Conservation (phyloP, 2,113 vertebrate genomes). For the Centropus bengalensis region DNA sequence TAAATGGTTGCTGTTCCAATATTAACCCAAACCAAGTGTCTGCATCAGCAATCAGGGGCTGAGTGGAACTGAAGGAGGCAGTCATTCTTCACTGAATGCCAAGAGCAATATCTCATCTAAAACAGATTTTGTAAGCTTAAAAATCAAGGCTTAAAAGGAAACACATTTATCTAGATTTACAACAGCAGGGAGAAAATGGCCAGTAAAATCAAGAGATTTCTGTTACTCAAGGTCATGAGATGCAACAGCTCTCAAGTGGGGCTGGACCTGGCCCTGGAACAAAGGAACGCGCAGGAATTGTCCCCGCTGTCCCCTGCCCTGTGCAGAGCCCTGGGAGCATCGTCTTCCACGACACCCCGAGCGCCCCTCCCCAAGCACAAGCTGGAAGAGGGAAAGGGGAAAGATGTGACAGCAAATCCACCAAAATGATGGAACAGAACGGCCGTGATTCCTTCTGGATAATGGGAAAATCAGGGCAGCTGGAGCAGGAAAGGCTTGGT, state of each 20-base stretch:
- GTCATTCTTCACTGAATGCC: not conserved
- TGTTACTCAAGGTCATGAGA: not conserved
- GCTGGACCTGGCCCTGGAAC: not conserved
- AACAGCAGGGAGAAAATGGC: not conserved
- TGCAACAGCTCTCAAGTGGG: fast-evolving
- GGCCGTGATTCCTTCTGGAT: not conserved
- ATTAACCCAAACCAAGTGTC: not conserved
- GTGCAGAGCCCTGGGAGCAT: not conserved
- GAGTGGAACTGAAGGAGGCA: not conserved
- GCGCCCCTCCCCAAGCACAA: not conserved
- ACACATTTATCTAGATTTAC: not conserved
- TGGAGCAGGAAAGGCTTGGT: not conserved
- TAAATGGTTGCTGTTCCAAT: not conserved
- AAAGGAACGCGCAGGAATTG: not conserved
- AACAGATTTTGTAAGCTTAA: not conserved
- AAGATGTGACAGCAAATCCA: not conserved
- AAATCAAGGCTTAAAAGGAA: not conserved
- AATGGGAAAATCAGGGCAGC: not conserved
- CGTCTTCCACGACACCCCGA: not conserved
- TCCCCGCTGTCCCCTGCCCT: not conserved
- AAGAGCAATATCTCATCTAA: not conserved
- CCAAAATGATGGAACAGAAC: not conserved
- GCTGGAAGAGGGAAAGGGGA: not conserved
- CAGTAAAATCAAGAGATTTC: not conserved
- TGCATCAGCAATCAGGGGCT: not conserved